Evolutionary conservation across 1,140 invertebrate species (phyloP).

Genomic region (Drosophila azteca): DNA sequence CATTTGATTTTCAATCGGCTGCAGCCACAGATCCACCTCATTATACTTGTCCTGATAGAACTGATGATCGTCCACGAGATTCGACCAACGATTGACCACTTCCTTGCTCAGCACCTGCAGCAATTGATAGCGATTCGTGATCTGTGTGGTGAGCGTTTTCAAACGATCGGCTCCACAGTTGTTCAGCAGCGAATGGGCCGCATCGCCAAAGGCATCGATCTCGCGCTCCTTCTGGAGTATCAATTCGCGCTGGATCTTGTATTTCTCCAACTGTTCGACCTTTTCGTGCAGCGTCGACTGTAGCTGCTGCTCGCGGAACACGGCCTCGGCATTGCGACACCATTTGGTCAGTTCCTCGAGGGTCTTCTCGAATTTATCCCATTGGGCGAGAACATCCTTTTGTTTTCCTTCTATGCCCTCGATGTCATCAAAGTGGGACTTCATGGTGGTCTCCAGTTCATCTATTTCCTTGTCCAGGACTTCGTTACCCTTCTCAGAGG

Average conservation of each 20-base stretch:
- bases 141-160: conserved; percentile 94
- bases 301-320: conserved; percentile 93
- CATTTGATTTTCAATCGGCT: conserved; percentile 90
- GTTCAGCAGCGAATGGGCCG: conserved; percentile 93
- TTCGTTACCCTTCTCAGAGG: conserved; percentile 90
- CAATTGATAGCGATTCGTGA: conserved; percentile 94
- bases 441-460: conserved; percentile 87
- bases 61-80: conserved; percentile 93
- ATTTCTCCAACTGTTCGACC: conserved; percentile 88
- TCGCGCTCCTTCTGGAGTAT: conserved; percentile 91
- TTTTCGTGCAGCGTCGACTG: conserved; percentile 93
- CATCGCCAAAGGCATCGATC: conserved; percentile 95
- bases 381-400: conserved; percentile 90
- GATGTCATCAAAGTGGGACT: conserved; percentile 88
- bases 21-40: conserved; percentile 91
- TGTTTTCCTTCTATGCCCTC: conserved; percentile 88
- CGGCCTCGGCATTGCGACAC: conserved; percentile 92
- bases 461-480: conserved; percentile 90
- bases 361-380: conserved; percentile 93
- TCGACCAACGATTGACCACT: conserved; percentile 93
- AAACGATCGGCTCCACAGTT: conserved; percentile 93
- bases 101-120: conserved; percentile 93
- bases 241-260: conserved; percentile 89
- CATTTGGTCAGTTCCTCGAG: conserved; percentile 92
- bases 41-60: conserved; percentile 91